Base-by-base conservation (phyloP, 2,888 invertebrate genomes). In the Chamaedrilus cognettii region DNA sequence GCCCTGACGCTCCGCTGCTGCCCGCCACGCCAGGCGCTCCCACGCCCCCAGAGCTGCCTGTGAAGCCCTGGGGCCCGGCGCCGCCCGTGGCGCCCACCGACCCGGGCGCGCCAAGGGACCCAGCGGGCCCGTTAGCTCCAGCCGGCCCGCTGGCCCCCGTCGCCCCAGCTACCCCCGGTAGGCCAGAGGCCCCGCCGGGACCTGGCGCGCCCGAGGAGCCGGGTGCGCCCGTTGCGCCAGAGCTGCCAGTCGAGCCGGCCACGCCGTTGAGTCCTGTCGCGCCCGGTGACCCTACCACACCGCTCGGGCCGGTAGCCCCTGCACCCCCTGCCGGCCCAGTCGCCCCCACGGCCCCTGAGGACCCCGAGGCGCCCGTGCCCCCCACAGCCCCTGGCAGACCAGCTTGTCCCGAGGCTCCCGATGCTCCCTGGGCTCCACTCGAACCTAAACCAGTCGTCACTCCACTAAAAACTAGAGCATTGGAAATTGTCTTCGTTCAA, bases 201-300 rank as follows among this genome's bases (percentile, higher is more conserved):
- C 55, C 55, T 52, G 51, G 50, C 34, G 65, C 33, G 26, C 71
- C 71, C 55, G 34, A n/a, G 3, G 60, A 51, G 42, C 70, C 70
- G 28, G 59, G 59, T 35, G 66, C 52, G 33, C 94, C 94, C 5
- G 92, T 91, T 78, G 92, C 92, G 1, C 94, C 94, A 31, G 93
- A 23, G 2, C 28, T 51, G 5, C 72, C 72, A 19, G 50, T 28
- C n/a, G 42, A 35, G 1, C 72, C 66, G 33, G 35, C 52, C 30
- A 67, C 68, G n/a, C 71, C 72, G 15, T 31, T 11, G 51, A 34
- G 67, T 60, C 72, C 72, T 65, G 65, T 19, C 35, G 65, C 30
- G 50, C 66, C 66, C 19, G 60, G 26, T 34, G 49, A 30, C 30
- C 60, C 60, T 74, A 15, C 78, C 77, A 70, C 83, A 83, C 61